Evolutionary conservation across 2,888 invertebrate genomes (phyloP).

Genomic region (Stenolophus ochropezus): DNA sequence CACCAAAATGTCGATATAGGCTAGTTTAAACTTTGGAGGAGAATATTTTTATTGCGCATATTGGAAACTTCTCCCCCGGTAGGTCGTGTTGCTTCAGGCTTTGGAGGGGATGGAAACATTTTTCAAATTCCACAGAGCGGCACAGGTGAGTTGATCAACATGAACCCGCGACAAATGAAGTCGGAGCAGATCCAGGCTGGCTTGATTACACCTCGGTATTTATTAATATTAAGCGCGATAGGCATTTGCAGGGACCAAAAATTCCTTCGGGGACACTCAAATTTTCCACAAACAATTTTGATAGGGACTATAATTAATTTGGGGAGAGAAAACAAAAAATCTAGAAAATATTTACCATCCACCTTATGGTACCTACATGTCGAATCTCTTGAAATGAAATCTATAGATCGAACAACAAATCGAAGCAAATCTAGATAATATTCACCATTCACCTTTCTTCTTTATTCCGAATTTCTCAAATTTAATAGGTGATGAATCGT

Average conservation of each 20-base stretch:
- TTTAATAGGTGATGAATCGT: too few relatives aligned
- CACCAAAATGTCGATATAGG: too few relatives aligned
- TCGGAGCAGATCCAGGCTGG: not conserved
- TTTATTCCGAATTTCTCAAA: too few relatives aligned
- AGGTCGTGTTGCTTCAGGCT: not conserved
- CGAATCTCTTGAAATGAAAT: too few relatives aligned
- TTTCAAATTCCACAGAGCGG: not conserved
- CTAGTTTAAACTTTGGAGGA: not conserved
- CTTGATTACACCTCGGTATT: slow-evolving; percentile 13
- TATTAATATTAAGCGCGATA: slow-evolving; percentile 12
- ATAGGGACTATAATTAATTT: too few relatives aligned
- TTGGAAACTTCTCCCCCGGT: not conserved
- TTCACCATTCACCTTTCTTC: too few relatives aligned
- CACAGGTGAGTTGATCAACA: slow-evolving; percentile 12
- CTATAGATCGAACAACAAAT: too few relatives aligned
- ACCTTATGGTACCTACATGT: too few relatives aligned
- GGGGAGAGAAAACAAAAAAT: too few relatives aligned
- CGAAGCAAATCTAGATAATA: too few relatives aligned
- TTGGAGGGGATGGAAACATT: slow-evolving; percentile 4
- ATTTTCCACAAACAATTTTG: not conserved
- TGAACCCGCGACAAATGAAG: slow-evolving; percentile 21
- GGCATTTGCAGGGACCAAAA: not conserved
- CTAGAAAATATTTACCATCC: too few relatives aligned
- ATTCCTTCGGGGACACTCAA: not conserved
- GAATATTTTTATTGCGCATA: slow-evolving; percentile 6